Evolutionary conservation across 2,888 invertebrate genomes (phyloP).

Genomic region (Drosophila silvestris): DNA sequence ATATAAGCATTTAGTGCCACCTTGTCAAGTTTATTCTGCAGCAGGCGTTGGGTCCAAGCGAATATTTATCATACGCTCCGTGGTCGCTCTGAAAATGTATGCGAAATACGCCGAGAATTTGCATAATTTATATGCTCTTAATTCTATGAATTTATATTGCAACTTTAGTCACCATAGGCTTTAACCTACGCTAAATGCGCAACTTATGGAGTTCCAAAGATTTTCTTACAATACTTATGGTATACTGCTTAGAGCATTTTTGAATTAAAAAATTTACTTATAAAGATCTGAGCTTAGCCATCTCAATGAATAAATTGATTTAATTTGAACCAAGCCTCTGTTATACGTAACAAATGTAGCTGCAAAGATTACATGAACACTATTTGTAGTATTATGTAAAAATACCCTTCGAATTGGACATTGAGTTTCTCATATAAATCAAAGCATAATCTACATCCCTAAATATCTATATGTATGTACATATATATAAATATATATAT

Average conservation of each 20-base stretch:
- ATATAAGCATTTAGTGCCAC: slow-evolving; percentile 23
- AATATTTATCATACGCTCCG: slow-evolving; percentile 56
- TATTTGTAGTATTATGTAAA: not conserved
- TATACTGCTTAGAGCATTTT: not conserved
- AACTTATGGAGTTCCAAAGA: not conserved
- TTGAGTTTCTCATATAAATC: not conserved
- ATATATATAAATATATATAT: too few relatives aligned
- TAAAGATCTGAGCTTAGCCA: not conserved
- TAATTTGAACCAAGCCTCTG: not conserved
- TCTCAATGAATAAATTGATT: not conserved
- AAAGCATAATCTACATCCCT: not conserved
- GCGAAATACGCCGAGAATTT: slow-evolving; percentile 30
- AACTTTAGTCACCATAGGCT: not conserved
- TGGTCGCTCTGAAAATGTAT: slow-evolving; percentile 18
- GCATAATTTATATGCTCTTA: slow-evolving; percentile 48
- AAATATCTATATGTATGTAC: not conserved
- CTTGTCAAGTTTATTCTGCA: slow-evolving; percentile 17
- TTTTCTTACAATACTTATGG: not conserved
- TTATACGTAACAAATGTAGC: not conserved
- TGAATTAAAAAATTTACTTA: not conserved
- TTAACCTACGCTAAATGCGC: not conserved
- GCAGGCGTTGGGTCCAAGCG: not conserved
- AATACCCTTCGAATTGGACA: not conserved
- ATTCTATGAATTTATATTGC: slow-evolving; percentile 50
- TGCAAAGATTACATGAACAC: not conserved